Base-by-base conservation (phyloP, 2,888 invertebrate species). In the Steinernema carpocapsae region DNA sequence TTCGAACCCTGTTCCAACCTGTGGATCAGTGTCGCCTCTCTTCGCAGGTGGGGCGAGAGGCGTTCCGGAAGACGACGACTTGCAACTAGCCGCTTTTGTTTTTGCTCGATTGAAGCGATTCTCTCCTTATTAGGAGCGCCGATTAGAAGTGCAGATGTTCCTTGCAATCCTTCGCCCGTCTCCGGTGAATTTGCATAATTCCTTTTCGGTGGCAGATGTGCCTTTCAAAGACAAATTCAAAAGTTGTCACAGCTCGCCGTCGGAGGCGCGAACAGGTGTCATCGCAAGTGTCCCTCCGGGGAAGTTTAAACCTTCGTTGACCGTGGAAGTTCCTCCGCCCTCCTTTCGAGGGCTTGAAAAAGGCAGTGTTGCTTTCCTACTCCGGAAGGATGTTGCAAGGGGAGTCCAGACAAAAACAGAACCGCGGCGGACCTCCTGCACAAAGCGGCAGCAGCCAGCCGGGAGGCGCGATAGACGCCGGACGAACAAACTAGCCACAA, bases 61-160 rank as follows among this genome's bases (percentile, higher is more conserved):
- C 17, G 48, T 48, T 48, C n/a, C 48, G 14, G 48, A 48, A 48
- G 14, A 14, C 17, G 48, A 48, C 19, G n/a, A 19, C 48, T 48
- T 19, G 48, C 48, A 37, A 37, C 37, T 19, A 17, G 48, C 48
- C 48, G 48, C 48, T 37, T 37, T 37, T 6, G 37, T 37, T 37
- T 37, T 37, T 10, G 37, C 37, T 37, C 37, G 37, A 37, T 37
- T 37, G 37, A 10, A 37, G 37, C 37, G 37, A 10, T 10, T 37
- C 37, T 3, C 3, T 37, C 37, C 37, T 37, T 37, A 37, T 37
- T 37, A 52, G 24, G 52, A 22, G 12, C 52, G 52, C 52, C 48
- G 48, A 48, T 19, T 48, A 48, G 48, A 14, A 17, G 48, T 64
- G 64, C 64, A 64, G 64, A 64, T 64, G 64, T 64, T 64, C 64